These are phyloP conservation scores for Melanogrammus aeglefinus DNA, from an alignment of 2,797 vertebrate species.

Conservation along the genomic window DNA sequence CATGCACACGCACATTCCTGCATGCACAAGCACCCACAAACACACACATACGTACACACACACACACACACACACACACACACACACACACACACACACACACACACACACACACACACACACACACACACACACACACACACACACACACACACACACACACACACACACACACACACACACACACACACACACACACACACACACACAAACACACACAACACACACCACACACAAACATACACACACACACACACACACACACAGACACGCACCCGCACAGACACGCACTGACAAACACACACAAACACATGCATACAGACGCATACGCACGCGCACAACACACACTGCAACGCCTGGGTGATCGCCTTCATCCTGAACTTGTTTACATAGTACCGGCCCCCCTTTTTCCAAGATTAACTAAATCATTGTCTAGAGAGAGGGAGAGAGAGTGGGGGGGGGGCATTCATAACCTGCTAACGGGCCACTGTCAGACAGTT, in stretches of 20 bases:
- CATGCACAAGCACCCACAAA: too few relatives aligned
- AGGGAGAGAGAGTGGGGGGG: slow-evolving; percentile 86
- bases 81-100: too few relatives aligned
- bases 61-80: too few relatives aligned
- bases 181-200: not conserved
- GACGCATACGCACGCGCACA: not conserved
- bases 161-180: too few relatives aligned
- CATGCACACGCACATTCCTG: too few relatives aligned
- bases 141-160: too few relatives aligned
- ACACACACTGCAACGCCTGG: slow-evolving; percentile 77
- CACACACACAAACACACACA: not conserved
- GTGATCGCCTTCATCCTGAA: slow-evolving; percentile 90
- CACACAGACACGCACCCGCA: not conserved
- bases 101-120: too few relatives aligned
- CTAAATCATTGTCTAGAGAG: slow-evolving; percentile 90
- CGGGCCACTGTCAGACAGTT: slow-evolving; percentile 85
- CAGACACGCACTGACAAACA: not conserved
- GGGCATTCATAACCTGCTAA: slow-evolving; percentile 94
- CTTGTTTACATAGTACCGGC: slow-evolving; percentile 97
- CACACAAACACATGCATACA: not conserved
- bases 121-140: too few relatives aligned
- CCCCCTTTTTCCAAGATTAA: slow-evolving; percentile 89
- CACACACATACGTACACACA: too few relatives aligned
- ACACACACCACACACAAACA: not conserved
- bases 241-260: not conserved